These are phyloP conservation scores for Tetraodon nigroviridis DNA, from an alignment of 2,113 vertebrate species.

Conservation along the genomic window DNA sequence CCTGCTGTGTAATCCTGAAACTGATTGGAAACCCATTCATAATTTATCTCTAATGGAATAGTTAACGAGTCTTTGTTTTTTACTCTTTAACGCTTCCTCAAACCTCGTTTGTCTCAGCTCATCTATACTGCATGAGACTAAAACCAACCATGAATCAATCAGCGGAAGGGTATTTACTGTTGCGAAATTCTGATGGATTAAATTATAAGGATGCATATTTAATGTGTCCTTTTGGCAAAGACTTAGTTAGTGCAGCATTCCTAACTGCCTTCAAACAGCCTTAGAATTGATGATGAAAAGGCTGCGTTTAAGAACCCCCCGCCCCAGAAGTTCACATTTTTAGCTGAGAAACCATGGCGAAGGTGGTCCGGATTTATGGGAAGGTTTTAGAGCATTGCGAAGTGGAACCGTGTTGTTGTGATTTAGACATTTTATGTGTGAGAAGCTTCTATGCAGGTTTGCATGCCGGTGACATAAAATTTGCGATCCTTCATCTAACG, in stretches of 20 bases:
- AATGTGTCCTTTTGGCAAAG: slow-evolving; percentile 40
- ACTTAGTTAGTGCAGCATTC: slow-evolving; percentile 5
- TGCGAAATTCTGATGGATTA: slow-evolving; percentile 39
- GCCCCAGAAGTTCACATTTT: not conserved
- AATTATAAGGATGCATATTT: slow-evolving; percentile 56
- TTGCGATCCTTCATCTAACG: slow-evolving; percentile 13
- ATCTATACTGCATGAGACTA: slow-evolving; percentile 56
- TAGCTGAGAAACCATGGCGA: not conserved
- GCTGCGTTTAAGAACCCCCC: not conserved
- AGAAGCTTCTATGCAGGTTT: too few relatives aligned
- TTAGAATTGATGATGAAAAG: slow-evolving; percentile 1
- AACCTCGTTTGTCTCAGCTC: slow-evolving; percentile 41
- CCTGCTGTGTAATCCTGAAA: slow-evolving; percentile 38
- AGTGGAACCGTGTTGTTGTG: too few relatives aligned
- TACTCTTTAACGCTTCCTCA: slow-evolving; percentile 34
- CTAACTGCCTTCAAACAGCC: slow-evolving; percentile 13
- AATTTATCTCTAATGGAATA: slow-evolving; percentile 63
- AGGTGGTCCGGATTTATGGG: too few relatives aligned
- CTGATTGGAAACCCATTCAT: slow-evolving; percentile 45
- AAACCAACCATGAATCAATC: slow-evolving; percentile 49
- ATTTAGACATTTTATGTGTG: too few relatives aligned
- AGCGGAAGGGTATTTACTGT: slow-evolving; percentile 46
- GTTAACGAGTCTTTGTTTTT: slow-evolving; percentile 55
- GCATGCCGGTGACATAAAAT: slow-evolving; percentile 3
- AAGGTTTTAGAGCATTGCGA: too few relatives aligned